Evolutionary conservation across 1,140 invertebrate species (phyloP).

Genomic region (Uloborus diversus): DNA sequence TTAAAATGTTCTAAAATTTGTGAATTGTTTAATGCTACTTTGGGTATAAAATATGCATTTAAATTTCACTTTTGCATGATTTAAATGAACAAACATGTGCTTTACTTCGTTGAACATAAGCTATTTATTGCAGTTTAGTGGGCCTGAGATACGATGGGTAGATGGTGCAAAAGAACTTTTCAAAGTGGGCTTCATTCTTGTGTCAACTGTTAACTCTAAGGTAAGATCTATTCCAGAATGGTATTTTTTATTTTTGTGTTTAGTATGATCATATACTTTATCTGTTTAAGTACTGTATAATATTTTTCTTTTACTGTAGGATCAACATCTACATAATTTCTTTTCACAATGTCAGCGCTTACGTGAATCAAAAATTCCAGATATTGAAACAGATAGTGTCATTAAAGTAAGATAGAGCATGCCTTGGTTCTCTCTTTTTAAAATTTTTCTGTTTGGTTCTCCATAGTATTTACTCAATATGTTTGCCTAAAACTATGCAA

Average conservation of each 20-base stretch:
- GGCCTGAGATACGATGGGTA: conserved; percentile 91
- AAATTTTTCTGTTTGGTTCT: too few species aligned
- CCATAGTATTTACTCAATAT: too few species aligned
- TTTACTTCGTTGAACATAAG: too few species aligned
- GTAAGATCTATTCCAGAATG: conserved; percentile 1
- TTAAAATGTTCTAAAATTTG: too few species aligned
- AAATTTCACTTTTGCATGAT: too few species aligned
- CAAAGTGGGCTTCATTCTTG: conserved; percentile 80
- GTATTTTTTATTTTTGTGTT: neutral
- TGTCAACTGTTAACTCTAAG: conserved; percentile 85
- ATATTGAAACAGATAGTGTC: conserved; percentile 64
- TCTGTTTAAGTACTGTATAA: neutral
- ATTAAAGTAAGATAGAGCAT: too few species aligned
- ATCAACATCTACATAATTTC: conserved; percentile 86
- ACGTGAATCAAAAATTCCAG: conserved; percentile 69
- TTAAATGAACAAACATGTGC: too few species aligned
- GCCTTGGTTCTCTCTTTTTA: too few species aligned
- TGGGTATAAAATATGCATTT: too few species aligned
- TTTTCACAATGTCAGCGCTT: conserved; percentile 71
- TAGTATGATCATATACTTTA: neutral
- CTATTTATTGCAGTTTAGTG: conserved; percentile 78
- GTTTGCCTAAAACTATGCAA: too few species aligned
- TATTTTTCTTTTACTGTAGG: conserved; percentile 65
- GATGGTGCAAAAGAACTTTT: conserved; percentile 88
- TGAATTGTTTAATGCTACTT: too few species aligned